Percentiles rank a stretch among this genome's conserved stretches.
These are phyloP conservation scores for Ophion slaviceki DNA, from an alignment of 2,888 invertebrate species.

Conservation along the genomic window DNA sequence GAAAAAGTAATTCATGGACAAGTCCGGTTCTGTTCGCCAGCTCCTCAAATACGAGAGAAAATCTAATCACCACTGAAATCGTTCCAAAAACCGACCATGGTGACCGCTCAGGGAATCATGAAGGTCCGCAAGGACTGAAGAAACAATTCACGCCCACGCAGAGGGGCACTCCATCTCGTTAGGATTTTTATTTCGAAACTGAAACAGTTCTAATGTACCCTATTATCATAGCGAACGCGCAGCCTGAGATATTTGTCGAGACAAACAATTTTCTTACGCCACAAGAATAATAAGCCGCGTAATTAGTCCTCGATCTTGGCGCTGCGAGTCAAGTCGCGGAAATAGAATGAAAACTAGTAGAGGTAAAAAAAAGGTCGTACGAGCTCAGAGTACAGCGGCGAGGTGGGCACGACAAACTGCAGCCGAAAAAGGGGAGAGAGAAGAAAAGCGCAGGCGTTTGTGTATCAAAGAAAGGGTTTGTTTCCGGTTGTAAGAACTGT, in stretches of 20 bases:
- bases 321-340: background rate
- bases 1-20: too few relatives aligned
- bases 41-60: too few relatives aligned
- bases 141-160: background rate
- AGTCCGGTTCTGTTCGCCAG: too few relatives aligned
- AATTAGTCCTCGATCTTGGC: background rate
- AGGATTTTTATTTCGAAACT: background rate
- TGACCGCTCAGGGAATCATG: too few relatives aligned
- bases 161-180: background rate
- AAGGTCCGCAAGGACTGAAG: background rate
- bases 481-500: constrained; percentile 45
- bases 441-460: constrained; percentile 15
- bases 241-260: background rate
- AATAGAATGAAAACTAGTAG: background rate
- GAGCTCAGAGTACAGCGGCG: background rate
- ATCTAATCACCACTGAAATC: too few relatives aligned
- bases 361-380: background rate
- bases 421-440: constrained; percentile 3
- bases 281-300: background rate
- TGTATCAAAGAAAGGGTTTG: constrained; percentile 45
- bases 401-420: constrained; percentile 11
- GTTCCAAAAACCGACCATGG: too few relatives aligned
- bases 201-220: background rate
- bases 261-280: background rate
- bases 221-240: background rate